These are phyloP conservation scores for Cheirogaleus major DNA, from an alignment of 2,797 vertebrate species.

Conservation along the genomic window DNA sequence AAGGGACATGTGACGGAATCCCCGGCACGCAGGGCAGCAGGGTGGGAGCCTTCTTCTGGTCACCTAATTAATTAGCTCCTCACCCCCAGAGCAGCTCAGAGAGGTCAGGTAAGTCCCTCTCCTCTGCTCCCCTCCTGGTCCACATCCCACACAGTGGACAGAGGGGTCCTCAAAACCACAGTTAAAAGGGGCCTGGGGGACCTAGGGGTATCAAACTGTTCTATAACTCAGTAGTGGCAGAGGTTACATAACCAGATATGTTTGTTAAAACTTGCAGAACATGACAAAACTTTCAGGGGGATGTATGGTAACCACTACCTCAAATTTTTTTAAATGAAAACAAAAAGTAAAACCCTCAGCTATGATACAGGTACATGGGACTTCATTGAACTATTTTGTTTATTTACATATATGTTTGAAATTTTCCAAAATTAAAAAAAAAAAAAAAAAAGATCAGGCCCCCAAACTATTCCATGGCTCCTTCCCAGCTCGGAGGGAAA, in stretches of 20 bases:
- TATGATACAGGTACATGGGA: background rate
- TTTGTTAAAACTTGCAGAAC: background rate
- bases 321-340: background rate
- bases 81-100: background rate
- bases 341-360: background rate
- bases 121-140: background rate
- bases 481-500: background rate
- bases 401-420: background rate
- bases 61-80: background rate
- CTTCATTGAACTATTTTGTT: background rate
- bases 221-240: background rate
- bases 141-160: background rate
- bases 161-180: background rate
- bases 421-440: background rate
- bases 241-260: background rate
- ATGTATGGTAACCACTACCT: background rate
- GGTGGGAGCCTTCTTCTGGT: background rate
- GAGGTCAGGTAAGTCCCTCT: background rate
- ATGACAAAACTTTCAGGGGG: background rate
- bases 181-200: too few relatives aligned
- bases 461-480: background rate
- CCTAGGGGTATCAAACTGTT: background rate
- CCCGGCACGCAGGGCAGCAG: background rate
- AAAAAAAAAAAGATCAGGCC: background rate
- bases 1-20: background rate